Evolutionary conservation across 1,140 invertebrate species (phyloP), one percentile per base, ranked within the genome.

Genomic region (Mycetomoellerius zeteki): DNA sequence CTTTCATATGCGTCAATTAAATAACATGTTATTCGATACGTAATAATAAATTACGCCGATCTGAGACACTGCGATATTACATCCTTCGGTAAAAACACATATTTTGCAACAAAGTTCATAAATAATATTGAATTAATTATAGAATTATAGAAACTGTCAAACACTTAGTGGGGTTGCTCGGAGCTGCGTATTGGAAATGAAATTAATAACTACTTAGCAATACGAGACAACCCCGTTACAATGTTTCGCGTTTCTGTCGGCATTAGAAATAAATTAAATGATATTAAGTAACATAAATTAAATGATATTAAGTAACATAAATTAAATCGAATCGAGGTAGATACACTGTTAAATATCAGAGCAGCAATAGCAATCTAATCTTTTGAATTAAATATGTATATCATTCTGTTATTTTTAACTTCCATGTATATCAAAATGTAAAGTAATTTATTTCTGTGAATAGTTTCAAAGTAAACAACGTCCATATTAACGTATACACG

Each of bases 91-190:
- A 24, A 69, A 69, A 54, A 69, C 8, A 69, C 8, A 21, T 10
- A 27, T 24, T 37, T 37, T 10, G 47, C n/a, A 37, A 58, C 19
- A 16, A n/a, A 33, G n/a, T 37, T 43, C 4, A 37, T 60, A 82
- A 81, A 73, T 80, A 67, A 67, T 58, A 58, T 60, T 21, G 54
- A 72, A 82, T 73, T 73, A 72, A 72, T 81, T 56, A 33, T 47
- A 21, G 47, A 43, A 43, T 43, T 43, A 43, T 60, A 14, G 12
- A 50, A 73, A 21, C 33, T 58, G 24, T 6, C 16, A 56, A 72
- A 43, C 52, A 21, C 58, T 58, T 24, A 14, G 12, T 54, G 27
- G 47, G 56, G 27, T 14, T 27, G 14, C 3, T 72, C 65, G 7
- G 3, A 14, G 12, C 24, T 1, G 56, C 24, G 1, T 69, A 58